Percentiles rank a stretch among this genome's conserved stretches.
Conservation (phyloP, 2,888 invertebrate genomes). For the Pheosia gnoma region DNA sequence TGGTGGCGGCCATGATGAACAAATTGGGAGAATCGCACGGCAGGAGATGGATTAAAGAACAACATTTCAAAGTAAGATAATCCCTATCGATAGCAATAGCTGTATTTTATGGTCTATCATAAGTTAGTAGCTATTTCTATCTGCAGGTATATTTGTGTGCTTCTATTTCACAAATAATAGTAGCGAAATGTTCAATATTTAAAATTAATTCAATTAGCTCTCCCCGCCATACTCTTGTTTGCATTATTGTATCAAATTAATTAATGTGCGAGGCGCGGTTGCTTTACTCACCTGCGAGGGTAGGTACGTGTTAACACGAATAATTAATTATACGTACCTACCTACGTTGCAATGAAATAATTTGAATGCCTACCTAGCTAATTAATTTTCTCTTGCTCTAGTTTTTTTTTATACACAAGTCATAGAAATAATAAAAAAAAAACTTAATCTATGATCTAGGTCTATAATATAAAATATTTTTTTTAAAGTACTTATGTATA, state of each 20-base stretch:
- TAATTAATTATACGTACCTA: not conserved
- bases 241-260: constrained; percentile 26
- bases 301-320: not conserved
- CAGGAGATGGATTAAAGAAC: constrained; percentile 61
- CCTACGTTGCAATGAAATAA: not conserved
- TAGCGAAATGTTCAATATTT: constrained; percentile 8
- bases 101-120: too few relatives aligned
- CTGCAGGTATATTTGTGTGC: not conserved
- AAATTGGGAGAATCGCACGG: constrained; percentile 74
- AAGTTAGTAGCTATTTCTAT: too few relatives aligned
- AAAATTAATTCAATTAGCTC: constrained; percentile 29
- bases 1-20: constrained; percentile 74
- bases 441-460: too few relatives aligned
- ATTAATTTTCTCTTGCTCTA: too few relatives aligned
- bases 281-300: not conserved
- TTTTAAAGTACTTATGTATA: too few relatives aligned
- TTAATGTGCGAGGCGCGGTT: constrained; percentile 22
- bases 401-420: too few relatives aligned
- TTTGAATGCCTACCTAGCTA: not conserved
- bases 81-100: too few relatives aligned
- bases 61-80: constrained; percentile 66
- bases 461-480: too few relatives aligned
- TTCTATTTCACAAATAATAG: constrained; percentile 6
- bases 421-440: too few relatives aligned
- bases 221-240: constrained; percentile 27